phyloP scores from a whole-genome alignment of 2,888 invertebrate species.

The Lycaena phlaeas region DNA sequence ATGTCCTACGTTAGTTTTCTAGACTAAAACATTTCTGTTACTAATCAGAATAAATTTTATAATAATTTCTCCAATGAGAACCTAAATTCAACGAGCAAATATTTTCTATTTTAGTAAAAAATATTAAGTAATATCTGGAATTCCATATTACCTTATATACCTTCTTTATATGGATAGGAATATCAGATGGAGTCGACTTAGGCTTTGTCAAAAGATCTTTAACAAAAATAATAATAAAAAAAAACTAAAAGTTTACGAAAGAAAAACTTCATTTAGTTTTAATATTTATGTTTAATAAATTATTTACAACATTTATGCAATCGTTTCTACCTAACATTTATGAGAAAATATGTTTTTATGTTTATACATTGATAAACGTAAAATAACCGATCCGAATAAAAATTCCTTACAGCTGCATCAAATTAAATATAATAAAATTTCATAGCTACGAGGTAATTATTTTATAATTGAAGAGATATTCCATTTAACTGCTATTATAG shows the following conservation, averaged over 20 bases:
- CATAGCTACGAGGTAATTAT: not conserved
- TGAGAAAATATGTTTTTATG: slow-evolving; percentile 15
- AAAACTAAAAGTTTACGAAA: slow-evolving; percentile 13
- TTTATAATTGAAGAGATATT: slow-evolving; percentile 15
- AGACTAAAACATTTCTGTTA: too few species aligned
- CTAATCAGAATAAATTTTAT: too few species aligned
- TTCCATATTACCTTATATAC: too few species aligned
- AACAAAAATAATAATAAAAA: not conserved
- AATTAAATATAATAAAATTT: slow-evolving; percentile 11
- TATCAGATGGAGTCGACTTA: too few species aligned
- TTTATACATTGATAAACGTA: slow-evolving; percentile 11
- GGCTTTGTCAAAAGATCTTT: too few species aligned
- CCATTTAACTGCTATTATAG: slow-evolving; percentile 12
- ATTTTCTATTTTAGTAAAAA: too few species aligned
- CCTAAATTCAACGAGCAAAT: too few species aligned
- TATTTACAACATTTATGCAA: slow-evolving; percentile 45
- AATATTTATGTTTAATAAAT: slow-evolving; percentile 33
- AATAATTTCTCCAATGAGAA: too few species aligned
- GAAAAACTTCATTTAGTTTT: slow-evolving; percentile 24
- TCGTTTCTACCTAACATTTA: slow-evolving; percentile 19
- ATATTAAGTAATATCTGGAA: too few species aligned
- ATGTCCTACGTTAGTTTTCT: too few species aligned
- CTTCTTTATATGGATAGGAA: too few species aligned
- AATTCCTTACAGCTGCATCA: slow-evolving; percentile 3
- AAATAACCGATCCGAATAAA: not conserved